phyloP scores from a whole-genome alignment of 2,113 vertebrate species.

The Laticauda colubrina region DNA sequence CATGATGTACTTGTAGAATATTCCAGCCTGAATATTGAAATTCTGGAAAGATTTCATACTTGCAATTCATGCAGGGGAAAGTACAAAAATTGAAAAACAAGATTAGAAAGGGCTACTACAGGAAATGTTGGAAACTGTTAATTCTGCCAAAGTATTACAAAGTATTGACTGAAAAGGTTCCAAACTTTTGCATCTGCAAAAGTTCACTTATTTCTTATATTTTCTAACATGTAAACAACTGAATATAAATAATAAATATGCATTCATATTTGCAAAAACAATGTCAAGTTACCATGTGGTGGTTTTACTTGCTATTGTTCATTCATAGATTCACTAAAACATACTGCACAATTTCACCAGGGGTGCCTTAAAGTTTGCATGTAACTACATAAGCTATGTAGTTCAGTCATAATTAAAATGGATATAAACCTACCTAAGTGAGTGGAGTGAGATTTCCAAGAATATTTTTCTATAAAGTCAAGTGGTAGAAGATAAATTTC shows the following conservation, averaged over 20 bases:
- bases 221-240: neutral
- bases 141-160: neutral
- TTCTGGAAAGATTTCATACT: neutral
- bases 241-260: neutral
- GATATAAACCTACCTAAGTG: neutral
- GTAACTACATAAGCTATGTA: neutral
- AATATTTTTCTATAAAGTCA: neutral
- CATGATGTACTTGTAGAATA: neutral
- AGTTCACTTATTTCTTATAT: neutral
- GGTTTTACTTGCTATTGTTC: neutral
- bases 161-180: neutral
- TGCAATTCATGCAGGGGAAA: neutral
- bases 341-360: neutral
- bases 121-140: neutral
- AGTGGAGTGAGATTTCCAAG: neutral
- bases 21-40: neutral
- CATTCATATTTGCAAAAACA: neutral
- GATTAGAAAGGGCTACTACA: neutral
- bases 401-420: neutral
- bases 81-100: neutral
- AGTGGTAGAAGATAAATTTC: neutral
- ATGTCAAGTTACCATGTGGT: neutral
- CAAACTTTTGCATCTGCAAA: neutral
- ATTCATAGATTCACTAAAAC: neutral
- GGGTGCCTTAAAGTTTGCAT: neutral